These are phyloP conservation scores for Sinopyrophorus schimmeli DNA, from an alignment of 2,888 invertebrate species.

Conservation along the genomic window DNA sequence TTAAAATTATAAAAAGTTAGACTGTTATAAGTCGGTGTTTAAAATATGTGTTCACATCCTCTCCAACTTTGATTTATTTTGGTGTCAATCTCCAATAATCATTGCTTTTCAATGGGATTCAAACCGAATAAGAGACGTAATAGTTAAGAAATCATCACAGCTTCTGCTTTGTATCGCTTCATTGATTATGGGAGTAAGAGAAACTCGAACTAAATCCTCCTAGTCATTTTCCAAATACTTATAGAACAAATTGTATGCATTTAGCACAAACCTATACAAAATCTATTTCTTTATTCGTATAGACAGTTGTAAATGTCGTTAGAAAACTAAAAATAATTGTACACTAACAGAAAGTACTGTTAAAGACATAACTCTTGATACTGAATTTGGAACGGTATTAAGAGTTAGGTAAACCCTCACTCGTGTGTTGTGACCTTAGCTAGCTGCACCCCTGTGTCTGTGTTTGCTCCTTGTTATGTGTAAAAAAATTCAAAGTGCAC, in stretches of 20 bases:
- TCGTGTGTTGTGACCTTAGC: slow-evolving; percentile 46
- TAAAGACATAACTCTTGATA: slow-evolving; percentile 25
- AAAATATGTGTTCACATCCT: slow-evolving; percentile 32
- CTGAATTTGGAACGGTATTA: slow-evolving; percentile 25
- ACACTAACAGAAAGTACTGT: slow-evolving; percentile 33
- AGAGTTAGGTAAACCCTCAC: slow-evolving; percentile 37
- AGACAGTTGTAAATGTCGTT: slow-evolving; percentile 29
- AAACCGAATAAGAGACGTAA: no score
- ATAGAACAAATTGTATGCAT: no score
- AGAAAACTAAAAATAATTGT: slow-evolving; percentile 29
- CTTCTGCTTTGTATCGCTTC: no score
- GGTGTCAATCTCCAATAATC: slow-evolving; percentile 48
- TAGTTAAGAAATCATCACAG: no score
- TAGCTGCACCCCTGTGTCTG: slow-evolving; percentile 48
- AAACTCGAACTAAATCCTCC: no score
- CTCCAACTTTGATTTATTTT: slow-evolving; percentile 34
- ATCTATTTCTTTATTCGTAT: slow-evolving; percentile 15
- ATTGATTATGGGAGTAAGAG: slow-evolving; percentile 14
- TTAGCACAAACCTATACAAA: neutral
- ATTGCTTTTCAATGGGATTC: no score
- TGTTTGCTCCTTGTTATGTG: slow-evolving; percentile 49
- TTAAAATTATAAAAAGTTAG: slow-evolving; percentile 42
- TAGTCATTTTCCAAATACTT: no score
- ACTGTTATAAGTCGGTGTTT: slow-evolving; percentile 30
- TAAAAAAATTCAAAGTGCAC: slow-evolving; percentile 48